A percentile compares a stretch with the other conserved stretches of the same genome.
phyloP scores from a whole-genome alignment of 2,888 invertebrate species.

The Strigamia crassipes region DNA sequence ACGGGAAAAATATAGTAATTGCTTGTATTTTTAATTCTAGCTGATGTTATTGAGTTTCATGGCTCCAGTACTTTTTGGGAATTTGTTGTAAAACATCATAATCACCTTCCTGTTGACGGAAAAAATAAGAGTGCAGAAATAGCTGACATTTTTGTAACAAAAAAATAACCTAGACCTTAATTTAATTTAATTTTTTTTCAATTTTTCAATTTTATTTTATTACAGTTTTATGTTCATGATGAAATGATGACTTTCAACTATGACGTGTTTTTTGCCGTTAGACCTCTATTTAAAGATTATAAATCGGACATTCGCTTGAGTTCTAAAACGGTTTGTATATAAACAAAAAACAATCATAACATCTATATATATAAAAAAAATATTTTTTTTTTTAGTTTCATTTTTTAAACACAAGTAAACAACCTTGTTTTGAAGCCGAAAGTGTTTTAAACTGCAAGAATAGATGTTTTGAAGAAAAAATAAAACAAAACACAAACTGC shows the following conservation, averaged over 20 bases:
- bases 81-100: not conserved
- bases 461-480: conserved; percentile 17
- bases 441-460: not conserved
- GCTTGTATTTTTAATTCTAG: not conserved
- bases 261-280: not conserved
- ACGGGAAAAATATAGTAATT: not conserved
- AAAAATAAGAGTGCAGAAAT: not conserved
- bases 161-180: too few species aligned
- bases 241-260: not conserved
- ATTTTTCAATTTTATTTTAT: not conserved
- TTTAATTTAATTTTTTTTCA: too few species aligned
- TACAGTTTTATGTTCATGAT: not conserved
- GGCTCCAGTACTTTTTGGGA: not conserved
- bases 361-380: not conserved
- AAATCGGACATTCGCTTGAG: not conserved
- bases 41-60: not conserved
- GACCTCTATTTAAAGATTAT: not conserved
- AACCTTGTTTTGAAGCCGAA: not conserved
- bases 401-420: not conserved
- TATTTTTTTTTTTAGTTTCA: not conserved
- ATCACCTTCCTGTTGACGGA: not conserved
- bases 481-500: not conserved
- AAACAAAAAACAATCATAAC: not conserved
- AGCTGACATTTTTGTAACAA: not conserved
- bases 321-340: not conserved